phyloP scores from a whole-genome alignment of 2,888 invertebrate species.

The Phaonia tiefii region DNA sequence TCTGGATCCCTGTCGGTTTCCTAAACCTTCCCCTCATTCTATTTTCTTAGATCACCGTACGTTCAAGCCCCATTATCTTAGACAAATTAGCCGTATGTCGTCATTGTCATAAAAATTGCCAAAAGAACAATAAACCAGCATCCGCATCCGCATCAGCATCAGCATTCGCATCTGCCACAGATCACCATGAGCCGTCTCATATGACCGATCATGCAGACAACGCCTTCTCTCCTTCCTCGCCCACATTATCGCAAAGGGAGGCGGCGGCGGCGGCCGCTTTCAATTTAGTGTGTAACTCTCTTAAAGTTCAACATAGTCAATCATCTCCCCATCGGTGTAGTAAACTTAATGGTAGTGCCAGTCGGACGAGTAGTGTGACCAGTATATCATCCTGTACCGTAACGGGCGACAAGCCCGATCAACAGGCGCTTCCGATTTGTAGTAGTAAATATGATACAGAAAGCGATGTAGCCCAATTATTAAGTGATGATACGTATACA shows the following conservation, averaged over 20 bases:
- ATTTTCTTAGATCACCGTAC: constrained; percentile 85
- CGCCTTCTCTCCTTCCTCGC: constrained; percentile 39
- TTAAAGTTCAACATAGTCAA: constrained; percentile 80
- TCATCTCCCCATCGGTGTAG: constrained; percentile 80
- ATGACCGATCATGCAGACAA: constrained; percentile 25
- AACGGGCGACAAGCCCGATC: constrained; percentile 73
- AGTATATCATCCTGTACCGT: constrained; percentile 79
- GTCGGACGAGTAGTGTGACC: constrained; percentile 73
- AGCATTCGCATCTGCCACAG: constrained; percentile 35
- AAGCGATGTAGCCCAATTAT: constrained; percentile 76
- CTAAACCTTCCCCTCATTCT: constrained; percentile 35
- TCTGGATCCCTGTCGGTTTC: too few species aligned
- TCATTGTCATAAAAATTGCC: constrained; percentile 90
- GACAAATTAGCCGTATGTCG: constrained; percentile 88
- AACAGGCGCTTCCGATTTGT: constrained; percentile 70
- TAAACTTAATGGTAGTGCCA: constrained; percentile 72
- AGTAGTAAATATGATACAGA: constrained; percentile 77
- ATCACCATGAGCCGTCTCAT: constrained; percentile 25
- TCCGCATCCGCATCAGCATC: constrained; percentile 54
- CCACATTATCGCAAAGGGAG: constrained; percentile 37
- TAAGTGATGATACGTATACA: constrained; percentile 76
- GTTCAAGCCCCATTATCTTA: constrained; percentile 86
- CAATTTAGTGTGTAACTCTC: constrained; percentile 77
- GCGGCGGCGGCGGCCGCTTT: constrained; percentile 24
- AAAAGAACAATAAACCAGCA: constrained; percentile 69